These are phyloP conservation scores for Oceanites oceanicus DNA, from an alignment of 2,113 vertebrate species.

Conservation along the genomic window DNA sequence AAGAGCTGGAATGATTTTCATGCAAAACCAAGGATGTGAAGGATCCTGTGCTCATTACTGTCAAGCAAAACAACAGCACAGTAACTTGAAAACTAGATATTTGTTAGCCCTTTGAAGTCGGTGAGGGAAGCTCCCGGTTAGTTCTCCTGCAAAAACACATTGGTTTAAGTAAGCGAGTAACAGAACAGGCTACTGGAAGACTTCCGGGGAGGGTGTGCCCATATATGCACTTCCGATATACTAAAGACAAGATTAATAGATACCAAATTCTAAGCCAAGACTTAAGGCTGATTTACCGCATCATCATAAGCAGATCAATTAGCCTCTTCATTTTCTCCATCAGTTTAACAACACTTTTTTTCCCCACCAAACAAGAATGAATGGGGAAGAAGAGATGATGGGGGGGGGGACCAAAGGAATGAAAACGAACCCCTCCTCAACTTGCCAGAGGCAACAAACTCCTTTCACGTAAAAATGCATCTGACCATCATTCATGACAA, in stretches of 20 bases:
- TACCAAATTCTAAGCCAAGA: background rate
- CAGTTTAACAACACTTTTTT: background rate
- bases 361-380: background rate
- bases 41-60: background rate
- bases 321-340: background rate
- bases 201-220: background rate
- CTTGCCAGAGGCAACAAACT: background rate
- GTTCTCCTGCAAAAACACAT: constrained; percentile 20
- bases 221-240: background rate
- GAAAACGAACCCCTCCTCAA: background rate
- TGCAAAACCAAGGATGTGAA: constrained; percentile 56
- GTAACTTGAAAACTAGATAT: background rate
- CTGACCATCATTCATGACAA: background rate
- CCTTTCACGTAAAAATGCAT: background rate
- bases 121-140: constrained; percentile 23
- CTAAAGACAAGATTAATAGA: background rate
- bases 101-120: background rate
- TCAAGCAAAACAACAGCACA: background rate
- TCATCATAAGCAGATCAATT: background rate
- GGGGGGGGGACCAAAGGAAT: background rate
- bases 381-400: background rate
- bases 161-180: background rate
- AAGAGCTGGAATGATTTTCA: constrained; percentile 36
- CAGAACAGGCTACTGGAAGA: background rate
- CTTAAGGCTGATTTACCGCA: background rate